These are phyloP conservation scores for Calameuta filiformis DNA, from an alignment of 2,888 invertebrate species.

Conservation along the genomic window DNA sequence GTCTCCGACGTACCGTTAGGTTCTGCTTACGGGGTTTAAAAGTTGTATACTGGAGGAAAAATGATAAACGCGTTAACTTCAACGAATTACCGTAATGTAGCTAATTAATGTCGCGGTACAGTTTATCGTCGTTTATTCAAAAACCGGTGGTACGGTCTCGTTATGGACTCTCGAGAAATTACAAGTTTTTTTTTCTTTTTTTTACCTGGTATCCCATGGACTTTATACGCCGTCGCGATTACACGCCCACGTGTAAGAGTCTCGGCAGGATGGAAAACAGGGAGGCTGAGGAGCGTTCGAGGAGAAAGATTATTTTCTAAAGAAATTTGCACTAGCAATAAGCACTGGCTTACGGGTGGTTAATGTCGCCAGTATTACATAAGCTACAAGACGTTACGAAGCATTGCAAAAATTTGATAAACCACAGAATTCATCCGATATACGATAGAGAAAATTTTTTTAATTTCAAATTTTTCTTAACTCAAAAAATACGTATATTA, in stretches of 20 bases:
- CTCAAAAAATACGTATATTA: no score
- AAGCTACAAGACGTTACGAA: not conserved
- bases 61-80: not conserved
- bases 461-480: not conserved
- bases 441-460: not conserved
- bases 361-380: not conserved
- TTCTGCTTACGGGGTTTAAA: not conserved
- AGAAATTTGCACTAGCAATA: constrained; percentile 25
- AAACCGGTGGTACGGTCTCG: not conserved
- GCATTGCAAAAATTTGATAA: not conserved
- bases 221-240: not conserved
- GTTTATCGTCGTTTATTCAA: not conserved
- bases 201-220: not conserved
- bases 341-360: constrained; percentile 11
- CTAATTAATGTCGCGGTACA: not conserved
- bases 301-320: constrained; percentile 11
- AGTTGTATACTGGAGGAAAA: not conserved
- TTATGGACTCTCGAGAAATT: not conserved
- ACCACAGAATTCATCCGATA: not conserved
- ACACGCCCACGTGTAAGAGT: not conserved
- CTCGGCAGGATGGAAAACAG: not conserved
- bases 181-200: not conserved
- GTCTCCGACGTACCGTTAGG: not conserved
- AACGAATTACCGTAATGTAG: not conserved
- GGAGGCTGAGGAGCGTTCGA: not conserved